phyloP scores from a whole-genome alignment of 2,797 vertebrate species.

The Neosilurus mollespiculum region DNA sequence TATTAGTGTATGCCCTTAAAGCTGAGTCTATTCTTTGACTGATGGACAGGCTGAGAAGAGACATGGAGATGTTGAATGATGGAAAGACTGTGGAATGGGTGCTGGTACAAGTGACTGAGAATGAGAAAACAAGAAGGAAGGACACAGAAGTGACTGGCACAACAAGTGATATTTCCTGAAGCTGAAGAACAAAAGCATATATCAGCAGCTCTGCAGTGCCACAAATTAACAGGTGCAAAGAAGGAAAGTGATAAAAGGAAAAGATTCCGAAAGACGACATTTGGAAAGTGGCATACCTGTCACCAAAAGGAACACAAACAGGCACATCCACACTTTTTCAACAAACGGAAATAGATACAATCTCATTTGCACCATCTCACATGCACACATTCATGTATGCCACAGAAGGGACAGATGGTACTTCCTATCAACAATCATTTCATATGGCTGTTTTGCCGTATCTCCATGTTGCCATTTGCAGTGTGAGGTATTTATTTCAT shows the following conservation, averaged over 20 bases:
- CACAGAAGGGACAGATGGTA: constrained; percentile 52
- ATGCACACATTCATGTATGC: constrained; percentile 9
- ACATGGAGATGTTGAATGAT: background rate
- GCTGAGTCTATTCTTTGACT: background rate
- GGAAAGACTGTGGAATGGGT: background rate
- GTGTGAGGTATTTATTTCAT: constrained; percentile 53
- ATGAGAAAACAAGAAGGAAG: background rate
- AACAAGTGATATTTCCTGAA: constrained; percentile 34
- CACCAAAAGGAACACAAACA: constrained; percentile 42
- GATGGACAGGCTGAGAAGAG: background rate
- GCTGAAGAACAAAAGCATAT: constrained; percentile 34
- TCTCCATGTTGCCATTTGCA: constrained; percentile 43
- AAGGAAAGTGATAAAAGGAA: constrained; percentile 8
- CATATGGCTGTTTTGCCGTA: constrained; percentile 40
- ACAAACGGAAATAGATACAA: constrained; percentile 29
- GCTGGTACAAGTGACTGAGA: background rate
- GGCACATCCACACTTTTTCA: constrained; percentile 25
- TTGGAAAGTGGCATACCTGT: constrained; percentile 47
- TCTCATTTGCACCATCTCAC: constrained; percentile 25
- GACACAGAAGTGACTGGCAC: constrained; percentile 1
- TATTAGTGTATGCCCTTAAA: background rate
- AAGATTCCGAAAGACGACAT: constrained; percentile 50
- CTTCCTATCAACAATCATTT: constrained; percentile 50
- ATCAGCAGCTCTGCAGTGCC: constrained; percentile 33
- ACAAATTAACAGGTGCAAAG: constrained; percentile 44